These are phyloP conservation scores for Megaceryle alcyon DNA, from an alignment of 2,797 vertebrate species.

Conservation along the genomic window DNA sequence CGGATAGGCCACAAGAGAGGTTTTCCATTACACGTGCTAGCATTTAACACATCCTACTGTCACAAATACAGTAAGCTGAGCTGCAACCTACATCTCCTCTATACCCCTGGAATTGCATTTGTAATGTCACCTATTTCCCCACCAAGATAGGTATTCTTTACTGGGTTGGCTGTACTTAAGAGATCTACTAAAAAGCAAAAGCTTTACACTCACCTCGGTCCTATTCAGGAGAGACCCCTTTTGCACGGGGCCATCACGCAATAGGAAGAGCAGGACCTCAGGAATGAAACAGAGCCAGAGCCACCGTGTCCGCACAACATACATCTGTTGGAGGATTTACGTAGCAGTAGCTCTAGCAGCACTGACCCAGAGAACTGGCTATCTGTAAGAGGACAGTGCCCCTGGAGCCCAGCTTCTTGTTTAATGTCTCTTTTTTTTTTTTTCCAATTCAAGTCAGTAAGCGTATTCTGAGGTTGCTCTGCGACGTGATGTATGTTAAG, in stretches of 20 bases:
- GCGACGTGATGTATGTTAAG: no score
- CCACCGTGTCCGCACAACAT: fast-evolving
- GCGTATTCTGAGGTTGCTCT: not conserved
- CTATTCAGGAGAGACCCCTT: no score
- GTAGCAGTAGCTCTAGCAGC: not conserved
- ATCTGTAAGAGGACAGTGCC: not conserved
- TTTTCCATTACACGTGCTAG: no score
- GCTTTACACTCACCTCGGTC: not conserved
- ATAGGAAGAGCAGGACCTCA: not conserved
- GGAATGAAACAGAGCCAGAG: not conserved
- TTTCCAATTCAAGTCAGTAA: not conserved
- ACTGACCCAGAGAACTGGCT: not conserved
- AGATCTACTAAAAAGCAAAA: not conserved
- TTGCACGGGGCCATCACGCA: no score
- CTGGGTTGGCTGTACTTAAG: not conserved
- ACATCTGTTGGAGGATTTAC: not conserved
- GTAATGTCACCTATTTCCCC: not conserved
- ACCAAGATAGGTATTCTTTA: not conserved
- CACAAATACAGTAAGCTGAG: not conserved
- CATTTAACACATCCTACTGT: no score
- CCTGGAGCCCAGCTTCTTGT: no score
- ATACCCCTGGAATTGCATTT: not conserved
- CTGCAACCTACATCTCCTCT: not conserved
- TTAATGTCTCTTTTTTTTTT: not conserved
- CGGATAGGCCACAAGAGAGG: no score